Percentiles rank a stretch among this genome's conserved stretches.
Conservation (phyloP, 1,140 invertebrate genomes). For the Drosophila funebris region DNA sequence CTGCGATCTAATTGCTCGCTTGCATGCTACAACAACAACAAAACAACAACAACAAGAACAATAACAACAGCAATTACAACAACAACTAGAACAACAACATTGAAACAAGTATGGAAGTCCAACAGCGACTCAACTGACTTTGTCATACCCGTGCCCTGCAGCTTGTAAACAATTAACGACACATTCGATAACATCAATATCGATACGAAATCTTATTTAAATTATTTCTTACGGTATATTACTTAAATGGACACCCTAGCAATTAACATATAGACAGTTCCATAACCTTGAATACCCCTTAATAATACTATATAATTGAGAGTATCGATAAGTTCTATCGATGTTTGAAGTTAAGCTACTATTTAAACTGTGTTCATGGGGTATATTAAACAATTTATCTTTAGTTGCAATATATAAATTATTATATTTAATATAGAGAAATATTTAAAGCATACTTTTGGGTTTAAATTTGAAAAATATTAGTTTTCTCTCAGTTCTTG, state of each 20-base stretch:
- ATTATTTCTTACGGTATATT: neutral
- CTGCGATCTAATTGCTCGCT: too few relatives aligned
- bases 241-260: neutral
- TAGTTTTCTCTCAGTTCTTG: too few relatives aligned
- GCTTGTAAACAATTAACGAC: slow-evolving; percentile 40
- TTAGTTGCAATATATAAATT: too few relatives aligned
- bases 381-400: too few relatives aligned
- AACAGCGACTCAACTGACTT: slow-evolving; percentile 11
- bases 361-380: too few relatives aligned
- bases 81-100: slow-evolving; percentile 25
- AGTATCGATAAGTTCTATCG: too few relatives aligned
- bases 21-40: slow-evolving; percentile 4
- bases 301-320: too few relatives aligned
- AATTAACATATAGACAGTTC: neutral
- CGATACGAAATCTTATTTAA: slow-evolving; percentile 7
- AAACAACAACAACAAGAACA: slow-evolving; percentile 9
- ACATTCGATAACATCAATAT: slow-evolving; percentile 39
- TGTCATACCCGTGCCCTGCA: slow-evolving; percentile 39
- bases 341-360: too few relatives aligned
- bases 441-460: slow-evolving; percentile 37
- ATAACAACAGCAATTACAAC: slow-evolving; percentile 59
- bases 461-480: neutral
- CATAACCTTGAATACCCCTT: neutral
- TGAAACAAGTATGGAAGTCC: slow-evolving; percentile 32
- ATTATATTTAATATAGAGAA: too few relatives aligned